Percentiles rank a stretch among this genome's conserved stretches.
phyloP scores from a whole-genome alignment of 2,888 invertebrate genomes.

The Incurvaria masculella region DNA sequence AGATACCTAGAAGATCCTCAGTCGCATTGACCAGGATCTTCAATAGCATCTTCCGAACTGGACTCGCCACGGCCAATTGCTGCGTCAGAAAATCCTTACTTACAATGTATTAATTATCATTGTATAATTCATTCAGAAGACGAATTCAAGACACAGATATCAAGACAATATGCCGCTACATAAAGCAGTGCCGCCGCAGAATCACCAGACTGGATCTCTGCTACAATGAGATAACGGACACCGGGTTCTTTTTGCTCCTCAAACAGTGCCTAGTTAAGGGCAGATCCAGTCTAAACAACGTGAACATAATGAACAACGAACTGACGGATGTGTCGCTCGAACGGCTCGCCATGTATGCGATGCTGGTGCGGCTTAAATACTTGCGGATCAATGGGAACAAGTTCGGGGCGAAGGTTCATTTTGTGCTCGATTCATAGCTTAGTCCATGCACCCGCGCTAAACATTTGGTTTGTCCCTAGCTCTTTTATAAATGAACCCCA shows the following conservation, averaged over 20 bases:
- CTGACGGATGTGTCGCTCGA: conserved; percentile 40
- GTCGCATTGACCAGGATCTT: neutral
- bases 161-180: conserved; percentile 43
- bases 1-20: no score
- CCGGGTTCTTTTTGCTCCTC: conserved; percentile 40
- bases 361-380: conserved; percentile 40
- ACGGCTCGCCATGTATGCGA: conserved; percentile 31
- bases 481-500: no score
- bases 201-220: conserved; percentile 51
- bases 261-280: conserved; percentile 40
- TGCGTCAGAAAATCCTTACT: neutral
- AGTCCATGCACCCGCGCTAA: no score
- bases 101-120: neutral
- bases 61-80: conserved; percentile 3
- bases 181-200: conserved; percentile 34
- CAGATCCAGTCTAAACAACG: conserved; percentile 42
- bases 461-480: no score
- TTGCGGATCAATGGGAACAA: conserved; percentile 59
- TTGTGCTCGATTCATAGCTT: conserved; percentile 23
- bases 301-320: conserved; percentile 58
- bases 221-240: conserved; percentile 55
- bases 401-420: conserved; percentile 48
- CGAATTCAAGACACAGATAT: conserved; percentile 50
- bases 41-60: neutral
- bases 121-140: conserved; percentile 24